Base-by-base conservation (phyloP, 2,888 invertebrate genomes). In the Dorcus hopei region DNA sequence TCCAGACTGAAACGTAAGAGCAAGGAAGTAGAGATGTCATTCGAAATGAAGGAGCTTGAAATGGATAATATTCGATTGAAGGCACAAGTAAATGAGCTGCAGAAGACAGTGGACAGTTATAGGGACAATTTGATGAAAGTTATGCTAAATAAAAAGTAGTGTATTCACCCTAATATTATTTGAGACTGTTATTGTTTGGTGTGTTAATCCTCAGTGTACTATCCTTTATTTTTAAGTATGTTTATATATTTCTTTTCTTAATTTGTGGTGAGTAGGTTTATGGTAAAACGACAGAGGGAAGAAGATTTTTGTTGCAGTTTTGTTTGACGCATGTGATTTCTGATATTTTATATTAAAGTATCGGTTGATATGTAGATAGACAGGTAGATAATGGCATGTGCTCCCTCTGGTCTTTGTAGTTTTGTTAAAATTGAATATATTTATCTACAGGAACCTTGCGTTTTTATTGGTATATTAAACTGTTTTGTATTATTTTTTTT, bases 1-100 rank as follows among this genome's bases (percentile, higher is more conserved):
- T 90, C 90, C 1, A 80, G 90, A 63, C 84, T 86, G 80, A 90
- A 89, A 70, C 83, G 89, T 65, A 90, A 89, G 76, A 73, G 76
- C 1, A 83, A 82, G 61, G 85, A 86, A 65, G 65, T 67, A 14
- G 79, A 81, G 56, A 76, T 82, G 72, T 73, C 77, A 50, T 66
- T 68, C 9, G 80, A 80, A 60, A 78, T 80, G 1, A 72, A 80
- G 23, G 82, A 85, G 49, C 77, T 90, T 59, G 85, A 86, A 70
- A 81, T 81, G 54, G 82, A 82, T 67, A 90, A 90, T 73, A 81
- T 83, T 61, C 82, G 83, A 71, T 76, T 90, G 51, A 83, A 82
- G 71, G 83, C 86, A 55, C 83, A 84, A 75, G 88, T 87, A 8
- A 85, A 86, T 59, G 84, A 87, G 69, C 74, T 90, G 65, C 88